phyloP scores from a whole-genome alignment of 2,797 vertebrate genomes.

The Eidolon dupreanum region DNA sequence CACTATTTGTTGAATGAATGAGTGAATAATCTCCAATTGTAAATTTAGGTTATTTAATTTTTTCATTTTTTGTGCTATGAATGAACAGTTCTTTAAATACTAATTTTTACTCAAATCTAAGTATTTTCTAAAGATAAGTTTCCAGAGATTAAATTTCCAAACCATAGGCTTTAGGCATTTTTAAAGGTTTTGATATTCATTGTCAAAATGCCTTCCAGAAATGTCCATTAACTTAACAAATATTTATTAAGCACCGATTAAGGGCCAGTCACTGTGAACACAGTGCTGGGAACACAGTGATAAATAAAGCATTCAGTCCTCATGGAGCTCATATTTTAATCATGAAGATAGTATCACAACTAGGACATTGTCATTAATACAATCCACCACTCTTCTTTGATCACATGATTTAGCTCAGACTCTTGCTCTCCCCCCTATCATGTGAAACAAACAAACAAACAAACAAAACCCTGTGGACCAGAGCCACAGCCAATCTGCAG shows the following conservation, averaged over 20 bases:
- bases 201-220: not conserved
- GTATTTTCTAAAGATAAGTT: constrained; percentile 28
- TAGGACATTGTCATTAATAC: not conserved
- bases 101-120: not conserved
- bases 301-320: not conserved
- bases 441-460: not conserved
- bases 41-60: constrained; percentile 4
- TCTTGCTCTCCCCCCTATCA: not conserved
- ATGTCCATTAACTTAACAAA: not conserved
- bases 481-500: not conserved
- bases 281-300: not conserved
- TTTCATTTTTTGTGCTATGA: not conserved
- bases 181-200: not conserved
- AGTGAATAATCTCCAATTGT: constrained; percentile 6
- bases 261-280: not conserved
- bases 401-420: not conserved
- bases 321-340: not conserved
- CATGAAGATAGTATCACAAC: not conserved
- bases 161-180: not conserved
- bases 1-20: constrained; percentile 14
- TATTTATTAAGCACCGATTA: constrained; percentile 26
- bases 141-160: constrained; percentile 49
- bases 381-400: not conserved
- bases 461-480: not conserved
- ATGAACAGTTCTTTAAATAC: constrained; percentile 40